Evolutionary conservation across 2,113 vertebrate species (phyloP), one percentile per base, ranked within the genome.

Genomic region (Synodontis membranacea): DNA sequence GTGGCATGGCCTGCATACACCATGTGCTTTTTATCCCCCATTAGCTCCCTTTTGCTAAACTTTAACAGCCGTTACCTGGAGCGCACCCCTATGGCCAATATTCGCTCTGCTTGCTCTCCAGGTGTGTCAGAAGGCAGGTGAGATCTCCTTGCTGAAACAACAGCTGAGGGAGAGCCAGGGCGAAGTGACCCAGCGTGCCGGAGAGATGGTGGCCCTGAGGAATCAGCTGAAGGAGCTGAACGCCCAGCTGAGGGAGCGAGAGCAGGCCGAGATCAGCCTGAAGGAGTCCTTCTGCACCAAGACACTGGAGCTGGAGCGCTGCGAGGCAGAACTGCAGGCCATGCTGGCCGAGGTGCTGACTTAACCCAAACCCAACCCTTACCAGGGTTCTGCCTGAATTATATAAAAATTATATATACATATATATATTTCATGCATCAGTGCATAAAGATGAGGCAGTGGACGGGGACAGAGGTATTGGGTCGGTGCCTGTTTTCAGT

Each of bases 81-180:
- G 56, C 17, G 52, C 52, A 58, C 78, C 25, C 78, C 52, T 58
- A 80, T 80, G 52, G 78, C 75, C 70, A 48, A 84, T 78, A 70
- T 50, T 19, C 70, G 44, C 44, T 80, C 64, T 75, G 21, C 60
- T 64, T 66, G 12, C 52, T 21, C 82, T 80, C 86, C 92, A 97
- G 96, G 96, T 97, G 84, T 97, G 96, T 90, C 96, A 97, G 92
- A 97, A 97, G 92, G 96, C 94, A 0, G 96, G 96, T 0, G 96
- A 97, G 93, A 97, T 97, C 88, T 97, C 96, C 85, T 93, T 97
- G 84, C 93, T 97, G 89, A 97, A 97, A 92, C 96, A 97, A 91
- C 96, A 97, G 92, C 92, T 97, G 89, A 96, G 97, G 90, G 96
- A 97, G 84, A 96, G 96, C 17, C 96, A 97, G 74, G 95, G 95